Base-by-base conservation (phyloP, 2,113 vertebrate genomes). In the Xenopus borealis region DNA sequence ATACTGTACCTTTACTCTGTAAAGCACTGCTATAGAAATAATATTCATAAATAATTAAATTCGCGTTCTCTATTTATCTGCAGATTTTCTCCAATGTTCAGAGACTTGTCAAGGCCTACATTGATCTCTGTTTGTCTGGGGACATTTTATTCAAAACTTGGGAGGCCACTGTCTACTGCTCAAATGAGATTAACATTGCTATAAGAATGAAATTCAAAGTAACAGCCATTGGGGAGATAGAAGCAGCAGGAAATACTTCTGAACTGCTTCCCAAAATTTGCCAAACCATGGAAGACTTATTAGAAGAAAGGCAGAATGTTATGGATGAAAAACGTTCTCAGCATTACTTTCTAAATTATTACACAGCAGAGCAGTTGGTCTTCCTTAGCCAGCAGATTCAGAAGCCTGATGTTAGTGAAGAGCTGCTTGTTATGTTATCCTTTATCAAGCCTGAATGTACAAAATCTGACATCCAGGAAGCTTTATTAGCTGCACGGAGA, bases 341-440 rank as follows among this genome's bases (percentile, higher is more conserved):
- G 33, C 79, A 94, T 78, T 95, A 95, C 79, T 93, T 94, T 83
- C 85, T 99, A 66, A 98, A 97, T 86, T 96, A 94, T 81, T 99
- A 94, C 86, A 97, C 92, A 0, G 92, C 94, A 0, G 94, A 98
- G 80, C 97, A 99, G 85, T 86, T 98, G 79, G 94, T 98, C n/a
- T 94, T 87, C 78, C 75, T 99, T 73, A 92, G 94, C 85, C 82
- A 66, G 0, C 85, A 95, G 59, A 88, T 98, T 71, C 82, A 80
- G 66, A 85, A 74, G 50, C 11, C 33, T 7, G 11, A 0, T 0
- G 78, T 81, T 71, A 82, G 91, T 1, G 83, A 92, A 2, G 84
- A 85, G 0, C 89, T 90, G 66, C 88, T 98, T 33, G 93, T 89
- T 84, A 95, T 99, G 96, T 89, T 99, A 0, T 95, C 94, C 0